Evolutionary conservation across 2,888 invertebrate species (phyloP).

Genomic region (Thera obeliscata): DNA sequence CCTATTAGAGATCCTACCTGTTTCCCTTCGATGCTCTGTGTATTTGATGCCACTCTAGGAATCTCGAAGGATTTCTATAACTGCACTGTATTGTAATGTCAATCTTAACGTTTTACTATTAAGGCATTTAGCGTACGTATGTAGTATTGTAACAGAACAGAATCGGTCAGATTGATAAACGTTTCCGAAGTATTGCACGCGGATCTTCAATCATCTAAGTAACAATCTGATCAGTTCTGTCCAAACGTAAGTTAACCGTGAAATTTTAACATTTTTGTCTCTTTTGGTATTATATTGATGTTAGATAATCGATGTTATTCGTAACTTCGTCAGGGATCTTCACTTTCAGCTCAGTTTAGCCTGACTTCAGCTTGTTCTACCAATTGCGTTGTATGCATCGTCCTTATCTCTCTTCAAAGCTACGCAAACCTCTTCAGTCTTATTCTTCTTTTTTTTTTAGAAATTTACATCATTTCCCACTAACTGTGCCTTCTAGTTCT

Average conservation of each 20-base stretch:
- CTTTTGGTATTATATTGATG: constrained; percentile 59
- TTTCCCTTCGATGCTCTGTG: constrained; percentile 47
- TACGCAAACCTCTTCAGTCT: background rate
- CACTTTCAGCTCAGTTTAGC: constrained; percentile 30
- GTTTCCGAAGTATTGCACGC: constrained; percentile 23
- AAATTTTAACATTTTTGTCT: constrained; percentile 55
- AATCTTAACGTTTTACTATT: constrained; percentile 69
- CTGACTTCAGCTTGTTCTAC: constrained; percentile 27
- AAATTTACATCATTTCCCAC: constrained; percentile 59
- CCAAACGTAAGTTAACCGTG: constrained; percentile 59
- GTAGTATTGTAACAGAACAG: constrained; percentile 52
- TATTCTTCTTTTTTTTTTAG: constrained; percentile 19
- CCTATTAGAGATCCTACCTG: constrained; percentile 49
- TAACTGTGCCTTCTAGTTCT: constrained; percentile 82
- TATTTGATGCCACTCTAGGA: constrained; percentile 49
- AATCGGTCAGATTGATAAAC: constrained; percentile 61
- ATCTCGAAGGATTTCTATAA: constrained; percentile 53
- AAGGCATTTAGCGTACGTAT: constrained; percentile 68
- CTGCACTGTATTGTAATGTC: constrained; percentile 66
- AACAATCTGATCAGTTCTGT: constrained; percentile 64
- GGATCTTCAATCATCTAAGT: constrained; percentile 5
- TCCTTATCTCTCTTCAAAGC: constrained; percentile 7
- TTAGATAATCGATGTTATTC: constrained; percentile 55
- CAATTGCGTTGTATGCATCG: constrained; percentile 19
- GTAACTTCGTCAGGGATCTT: constrained; percentile 53